Conservation (phyloP, 2,797 vertebrate species). For the Hydrophis major region DNA sequence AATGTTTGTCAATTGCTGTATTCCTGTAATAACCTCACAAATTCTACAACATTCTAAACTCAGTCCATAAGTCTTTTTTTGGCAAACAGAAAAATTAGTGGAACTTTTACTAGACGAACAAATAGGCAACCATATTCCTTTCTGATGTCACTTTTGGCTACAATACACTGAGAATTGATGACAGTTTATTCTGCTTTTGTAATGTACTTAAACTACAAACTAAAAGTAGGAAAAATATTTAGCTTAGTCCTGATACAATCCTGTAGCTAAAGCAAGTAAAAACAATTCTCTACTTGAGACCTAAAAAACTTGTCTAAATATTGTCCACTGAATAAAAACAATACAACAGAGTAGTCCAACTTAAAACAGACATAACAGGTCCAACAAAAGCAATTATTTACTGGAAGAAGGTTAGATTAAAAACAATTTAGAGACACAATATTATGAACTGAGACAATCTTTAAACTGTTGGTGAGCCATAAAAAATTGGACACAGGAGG, state of each 20-base stretch:
- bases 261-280: conserved; percentile 5
- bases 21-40: neutral
- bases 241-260: neutral
- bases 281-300: conserved; percentile 46
- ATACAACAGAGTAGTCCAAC: neutral
- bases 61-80: neutral
- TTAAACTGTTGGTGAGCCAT: conserved; percentile 46
- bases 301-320: conserved; percentile 43
- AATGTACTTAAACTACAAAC: neutral
- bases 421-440: conserved; percentile 59
- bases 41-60: neutral
- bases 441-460: conserved; percentile 51
- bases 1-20: neutral
- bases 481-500: conserved; percentile 55
- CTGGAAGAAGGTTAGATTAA: conserved; percentile 45
- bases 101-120: neutral
- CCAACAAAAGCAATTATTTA: conserved; percentile 44
- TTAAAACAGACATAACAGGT: conserved; percentile 46
- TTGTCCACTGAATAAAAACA: conserved; percentile 40
- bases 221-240: neutral
- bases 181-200: neutral
- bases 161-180: neutral
- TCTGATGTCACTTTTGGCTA: neutral
- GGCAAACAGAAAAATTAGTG: neutral
- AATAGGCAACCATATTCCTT: too few species aligned